Evolutionary conservation across 1,140 invertebrate genomes (phyloP).

Genomic region (Caenorhabditis brenneri): DNA sequence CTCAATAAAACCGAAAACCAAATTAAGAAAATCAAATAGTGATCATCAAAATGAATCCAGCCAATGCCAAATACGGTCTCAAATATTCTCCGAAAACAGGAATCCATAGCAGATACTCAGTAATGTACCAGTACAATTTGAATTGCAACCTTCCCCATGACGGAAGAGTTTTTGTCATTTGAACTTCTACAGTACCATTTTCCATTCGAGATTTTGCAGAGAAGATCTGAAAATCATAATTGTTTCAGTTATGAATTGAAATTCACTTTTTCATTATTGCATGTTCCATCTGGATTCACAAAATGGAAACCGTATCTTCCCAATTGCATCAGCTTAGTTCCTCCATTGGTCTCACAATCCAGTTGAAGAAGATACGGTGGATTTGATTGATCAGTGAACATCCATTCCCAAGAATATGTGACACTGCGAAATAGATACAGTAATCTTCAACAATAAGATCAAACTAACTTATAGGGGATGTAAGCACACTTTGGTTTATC

Average conservation of each 20-base stretch:
- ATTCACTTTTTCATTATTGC: slow-evolving; percentile 53
- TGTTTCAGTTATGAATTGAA: not conserved
- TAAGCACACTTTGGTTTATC: slow-evolving; percentile 60
- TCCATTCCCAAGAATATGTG: slow-evolving; percentile 69
- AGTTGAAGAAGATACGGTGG: slow-evolving; percentile 67
- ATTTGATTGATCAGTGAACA: slow-evolving; percentile 66
- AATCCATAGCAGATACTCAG: slow-evolving; percentile 60
- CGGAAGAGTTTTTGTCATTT: slow-evolving; percentile 48
- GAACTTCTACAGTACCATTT: slow-evolving; percentile 41
- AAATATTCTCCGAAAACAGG: slow-evolving; percentile 62
- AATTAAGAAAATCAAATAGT: slow-evolving; percentile 58
- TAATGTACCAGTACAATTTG: slow-evolving; percentile 67
- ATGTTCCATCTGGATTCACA: slow-evolving; percentile 66
- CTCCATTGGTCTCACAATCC: slow-evolving; percentile 69
- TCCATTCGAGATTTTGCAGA: slow-evolving; percentile 29
- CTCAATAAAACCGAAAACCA: too few species aligned
- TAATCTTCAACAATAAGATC: not conserved
- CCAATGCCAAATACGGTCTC: slow-evolving; percentile 67
- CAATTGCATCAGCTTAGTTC: slow-evolving; percentile 67
- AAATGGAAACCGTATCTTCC: slow-evolving; percentile 69
- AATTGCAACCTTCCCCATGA: slow-evolving; percentile 69
- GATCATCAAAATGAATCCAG: slow-evolving; percentile 70
- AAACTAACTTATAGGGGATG: slow-evolving; percentile 64
- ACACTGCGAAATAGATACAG: slow-evolving; percentile 56
- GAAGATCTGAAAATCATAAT: not conserved